Evolutionary conservation across 1,140 invertebrate genomes (phyloP).

Genomic region (Hyposmocoma kahamanoa): DNA sequence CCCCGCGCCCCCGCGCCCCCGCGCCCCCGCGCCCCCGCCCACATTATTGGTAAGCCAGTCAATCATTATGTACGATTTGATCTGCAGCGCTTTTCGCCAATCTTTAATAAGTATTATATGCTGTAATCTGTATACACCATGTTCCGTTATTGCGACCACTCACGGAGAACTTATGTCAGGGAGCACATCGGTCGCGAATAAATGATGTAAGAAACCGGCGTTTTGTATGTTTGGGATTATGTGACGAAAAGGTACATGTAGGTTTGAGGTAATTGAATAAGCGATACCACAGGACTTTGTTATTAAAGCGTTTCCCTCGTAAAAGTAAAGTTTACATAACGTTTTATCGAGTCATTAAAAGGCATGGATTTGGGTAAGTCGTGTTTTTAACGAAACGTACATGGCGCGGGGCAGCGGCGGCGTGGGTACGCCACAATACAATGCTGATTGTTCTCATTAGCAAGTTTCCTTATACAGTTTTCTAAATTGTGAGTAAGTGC

Average conservation of each 20-base stretch:
- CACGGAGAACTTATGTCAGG: too few species aligned
- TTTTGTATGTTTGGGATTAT: too few species aligned
- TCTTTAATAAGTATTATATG: too few species aligned
- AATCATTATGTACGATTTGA: not conserved
- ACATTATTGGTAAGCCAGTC: not conserved
- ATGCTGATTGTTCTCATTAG: slow-evolving; percentile 1
- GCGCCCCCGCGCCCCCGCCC: not conserved
- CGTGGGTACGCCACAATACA: not conserved
- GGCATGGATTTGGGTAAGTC: not conserved
- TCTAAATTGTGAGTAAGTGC: not conserved
- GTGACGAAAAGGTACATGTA: too few species aligned
- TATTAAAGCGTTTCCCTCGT: not conserved
- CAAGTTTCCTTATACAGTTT: not conserved
- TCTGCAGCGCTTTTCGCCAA: not conserved
- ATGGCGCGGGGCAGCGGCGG: too few species aligned
- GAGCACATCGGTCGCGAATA: too few species aligned
- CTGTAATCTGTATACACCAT: too few species aligned
- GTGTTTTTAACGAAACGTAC: not conserved
- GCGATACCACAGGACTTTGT: not conserved
- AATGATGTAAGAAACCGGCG: too few species aligned
- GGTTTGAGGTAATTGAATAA: not conserved
- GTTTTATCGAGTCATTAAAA: slow-evolving; percentile 3
- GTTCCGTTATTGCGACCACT: too few species aligned
- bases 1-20: not conserved
- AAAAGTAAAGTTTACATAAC: not conserved